A percentile compares a stretch with the other conserved stretches of the same genome.
Conservation (phyloP, 2,888 invertebrate genomes). For the Pachymerium ferrugineum region DNA sequence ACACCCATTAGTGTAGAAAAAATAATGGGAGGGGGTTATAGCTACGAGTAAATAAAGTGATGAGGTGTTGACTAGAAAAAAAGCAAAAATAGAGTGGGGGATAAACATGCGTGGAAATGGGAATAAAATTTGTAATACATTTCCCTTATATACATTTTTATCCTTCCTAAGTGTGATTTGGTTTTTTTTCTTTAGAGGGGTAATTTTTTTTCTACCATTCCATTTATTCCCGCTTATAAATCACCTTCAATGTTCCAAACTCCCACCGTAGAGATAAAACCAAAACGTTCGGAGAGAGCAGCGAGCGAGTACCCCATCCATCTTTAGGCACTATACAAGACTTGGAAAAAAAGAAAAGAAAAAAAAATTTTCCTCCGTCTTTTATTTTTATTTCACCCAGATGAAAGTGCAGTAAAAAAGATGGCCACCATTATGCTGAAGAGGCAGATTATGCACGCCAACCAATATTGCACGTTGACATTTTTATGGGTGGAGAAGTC, state of each 20-base stretch:
- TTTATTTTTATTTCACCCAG: slow-evolving; percentile 1
- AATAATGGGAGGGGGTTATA: no score
- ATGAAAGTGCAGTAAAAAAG: slow-evolving; percentile 8
- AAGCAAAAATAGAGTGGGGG: neutral
- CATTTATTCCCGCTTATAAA: slow-evolving; percentile 27
- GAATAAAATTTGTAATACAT: slow-evolving; percentile 2
- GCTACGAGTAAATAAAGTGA: no score
- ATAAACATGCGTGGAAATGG: neutral
- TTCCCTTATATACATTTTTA: neutral
- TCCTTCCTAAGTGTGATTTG: neutral
- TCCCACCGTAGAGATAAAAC: slow-evolving; percentile 27
- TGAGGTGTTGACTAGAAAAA: no score
- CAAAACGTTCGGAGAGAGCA: slow-evolving; percentile 27
- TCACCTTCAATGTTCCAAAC: slow-evolving; percentile 27
- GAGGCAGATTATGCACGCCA: slow-evolving; percentile 8
- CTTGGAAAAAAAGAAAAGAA: neutral
- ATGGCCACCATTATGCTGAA: slow-evolving; percentile 24
- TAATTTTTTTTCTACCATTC: slow-evolving; percentile 19
- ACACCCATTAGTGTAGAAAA: no score
- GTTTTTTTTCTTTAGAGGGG: slow-evolving; percentile 7
- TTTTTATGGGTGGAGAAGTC: slow-evolving; percentile 5
- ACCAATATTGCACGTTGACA: slow-evolving; percentile 24
- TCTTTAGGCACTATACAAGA: neutral
- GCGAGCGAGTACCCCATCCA: slow-evolving; percentile 25
- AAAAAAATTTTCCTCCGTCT: no score